Conservation (phyloP, 2,797 vertebrate species). For the Lutra lutra region DNA sequence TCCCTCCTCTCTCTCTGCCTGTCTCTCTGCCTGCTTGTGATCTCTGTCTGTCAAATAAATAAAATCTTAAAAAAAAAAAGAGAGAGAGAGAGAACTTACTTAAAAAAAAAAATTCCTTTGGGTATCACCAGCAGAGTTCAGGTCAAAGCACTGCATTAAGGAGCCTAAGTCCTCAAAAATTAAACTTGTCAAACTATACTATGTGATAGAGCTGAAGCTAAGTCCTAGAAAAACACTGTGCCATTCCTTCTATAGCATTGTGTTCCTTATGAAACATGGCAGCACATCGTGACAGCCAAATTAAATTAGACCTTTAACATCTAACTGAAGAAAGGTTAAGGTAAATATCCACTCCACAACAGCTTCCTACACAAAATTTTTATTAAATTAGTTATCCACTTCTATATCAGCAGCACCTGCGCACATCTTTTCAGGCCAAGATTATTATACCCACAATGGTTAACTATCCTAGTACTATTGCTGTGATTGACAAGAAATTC, state of each 20-base stretch:
- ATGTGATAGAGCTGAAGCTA: background rate
- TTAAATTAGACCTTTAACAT: background rate
- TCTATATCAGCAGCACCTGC: background rate
- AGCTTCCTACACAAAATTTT: background rate
- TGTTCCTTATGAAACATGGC: background rate
- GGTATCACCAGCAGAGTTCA: background rate
- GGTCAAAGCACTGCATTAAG: background rate
- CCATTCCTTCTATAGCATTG: background rate
- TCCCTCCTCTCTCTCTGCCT: no score
- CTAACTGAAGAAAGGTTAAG: background rate
- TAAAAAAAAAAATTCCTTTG: background rate
- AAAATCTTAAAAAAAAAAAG: no score
- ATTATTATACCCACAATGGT: background rate
- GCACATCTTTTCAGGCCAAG: background rate
- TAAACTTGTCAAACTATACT: background rate
- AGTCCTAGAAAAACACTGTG: background rate
- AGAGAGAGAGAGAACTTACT: no score
- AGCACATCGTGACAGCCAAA: background rate
- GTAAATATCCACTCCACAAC: background rate
- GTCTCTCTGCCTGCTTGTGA: no score
- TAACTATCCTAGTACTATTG: background rate
- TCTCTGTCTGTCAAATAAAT: no score
- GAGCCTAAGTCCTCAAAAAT: background rate
- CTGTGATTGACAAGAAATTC: background rate
- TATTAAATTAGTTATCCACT: background rate